Conservation (phyloP, 2,888 invertebrate genomes). For the Tiliacea aurago region DNA sequence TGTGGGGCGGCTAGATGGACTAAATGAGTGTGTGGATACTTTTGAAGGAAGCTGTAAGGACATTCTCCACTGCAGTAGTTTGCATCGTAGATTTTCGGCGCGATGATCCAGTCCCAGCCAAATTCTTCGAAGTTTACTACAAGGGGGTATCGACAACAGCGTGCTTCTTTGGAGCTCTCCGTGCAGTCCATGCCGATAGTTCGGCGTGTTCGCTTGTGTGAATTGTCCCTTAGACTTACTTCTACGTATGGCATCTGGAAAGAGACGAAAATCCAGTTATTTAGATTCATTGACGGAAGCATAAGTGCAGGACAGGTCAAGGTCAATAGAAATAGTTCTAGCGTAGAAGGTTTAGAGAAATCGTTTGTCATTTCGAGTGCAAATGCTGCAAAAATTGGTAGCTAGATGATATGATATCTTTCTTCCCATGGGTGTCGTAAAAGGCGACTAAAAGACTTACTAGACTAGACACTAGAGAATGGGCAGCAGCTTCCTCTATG, state of each 20-base stretch:
- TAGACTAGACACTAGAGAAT: too few relatives aligned
- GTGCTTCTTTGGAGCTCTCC: constrained; percentile 94
- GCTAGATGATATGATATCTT: too few relatives aligned
- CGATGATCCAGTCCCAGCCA: constrained; percentile 99
- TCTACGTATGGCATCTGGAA: constrained; percentile 90
- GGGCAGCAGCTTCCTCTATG: too few relatives aligned
- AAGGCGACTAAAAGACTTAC: too few relatives aligned
- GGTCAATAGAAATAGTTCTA: neutral
- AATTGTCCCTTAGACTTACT: constrained; percentile 87
- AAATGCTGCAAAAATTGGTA: neutral
- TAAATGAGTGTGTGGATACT: constrained; percentile 96
- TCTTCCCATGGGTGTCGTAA: too few relatives aligned
- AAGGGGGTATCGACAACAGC: constrained; percentile 98
- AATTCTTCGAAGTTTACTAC: constrained; percentile 98
- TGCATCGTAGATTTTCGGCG: constrained; percentile 98
- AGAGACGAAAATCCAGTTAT: constrained; percentile 1
- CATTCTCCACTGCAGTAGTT: constrained; percentile 99
- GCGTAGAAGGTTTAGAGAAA: neutral
- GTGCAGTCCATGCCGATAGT: constrained; percentile 96
- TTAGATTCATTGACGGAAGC: neutral
- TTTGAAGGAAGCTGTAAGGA: constrained; percentile 96
- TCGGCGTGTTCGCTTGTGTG: constrained; percentile 93
- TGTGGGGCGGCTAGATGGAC: constrained; percentile 94
- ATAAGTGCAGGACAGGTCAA: neutral
- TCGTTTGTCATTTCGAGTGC: neutral